Percentiles rank a stretch among this genome's conserved stretches.
Conservation (phyloP, 2,113 vertebrate species). For the Periophthalmus modestus region DNA sequence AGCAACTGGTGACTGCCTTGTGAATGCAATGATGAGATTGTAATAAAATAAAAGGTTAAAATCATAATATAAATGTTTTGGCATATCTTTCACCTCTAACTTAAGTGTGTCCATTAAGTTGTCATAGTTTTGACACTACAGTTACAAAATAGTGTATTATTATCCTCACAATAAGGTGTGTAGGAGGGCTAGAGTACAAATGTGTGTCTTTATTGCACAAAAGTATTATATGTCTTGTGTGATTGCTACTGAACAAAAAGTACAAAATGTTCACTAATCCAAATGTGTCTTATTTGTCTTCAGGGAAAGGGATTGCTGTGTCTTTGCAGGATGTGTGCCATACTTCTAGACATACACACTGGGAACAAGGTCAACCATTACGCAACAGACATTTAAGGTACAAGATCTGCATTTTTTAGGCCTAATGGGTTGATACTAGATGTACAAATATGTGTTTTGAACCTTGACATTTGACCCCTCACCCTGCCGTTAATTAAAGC, state of each 20-base stretch:
- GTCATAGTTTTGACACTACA: background rate
- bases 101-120: too few species aligned
- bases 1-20: too few species aligned
- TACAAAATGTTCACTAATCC: constrained; percentile 1
- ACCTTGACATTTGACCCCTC: background rate
- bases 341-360: constrained; percentile 40
- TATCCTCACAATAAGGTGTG: background rate
- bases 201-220: background rate
- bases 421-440: background rate
- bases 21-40: too few species aligned
- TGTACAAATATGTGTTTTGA: background rate
- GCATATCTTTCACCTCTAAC: too few species aligned
- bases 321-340: constrained; percentile 43
- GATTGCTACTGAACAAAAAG: background rate
- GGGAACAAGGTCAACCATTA: constrained; percentile 51
- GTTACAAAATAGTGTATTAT: background rate
- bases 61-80: too few species aligned
- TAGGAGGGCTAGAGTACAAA: background rate
- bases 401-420: constrained; percentile 2
- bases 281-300: constrained; percentile 23
- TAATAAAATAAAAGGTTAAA: too few species aligned
- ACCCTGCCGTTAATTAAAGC: background rate
- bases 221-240: background rate
- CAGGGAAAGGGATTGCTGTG: constrained; percentile 51
- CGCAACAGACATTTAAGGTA: background rate